Evolutionary conservation across 2,888 invertebrate genomes (phyloP).

Genomic region (Clusia tigrina): DNA sequence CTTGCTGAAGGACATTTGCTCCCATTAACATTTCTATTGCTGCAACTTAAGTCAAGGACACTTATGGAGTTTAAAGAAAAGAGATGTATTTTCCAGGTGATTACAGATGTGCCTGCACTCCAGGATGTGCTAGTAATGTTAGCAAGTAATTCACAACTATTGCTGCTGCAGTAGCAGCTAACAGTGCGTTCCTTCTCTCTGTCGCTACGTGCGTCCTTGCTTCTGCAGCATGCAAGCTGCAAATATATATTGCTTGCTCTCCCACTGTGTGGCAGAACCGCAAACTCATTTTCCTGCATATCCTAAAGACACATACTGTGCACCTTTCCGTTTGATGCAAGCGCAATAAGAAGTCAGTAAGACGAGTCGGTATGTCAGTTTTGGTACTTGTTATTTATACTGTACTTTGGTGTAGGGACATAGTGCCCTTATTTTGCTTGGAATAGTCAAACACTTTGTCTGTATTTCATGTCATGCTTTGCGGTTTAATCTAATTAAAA

Average conservation of each 20-base stretch:
- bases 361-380: too few species aligned
- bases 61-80: too few species aligned
- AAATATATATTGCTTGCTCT: constrained; percentile 2
- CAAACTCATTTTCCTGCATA: constrained; percentile 43
- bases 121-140: neutral
- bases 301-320: neutral
- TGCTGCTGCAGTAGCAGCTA: constrained; percentile 38
- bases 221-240: neutral
- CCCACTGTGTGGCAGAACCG: constrained; percentile 38
- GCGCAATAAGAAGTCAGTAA: too few species aligned
- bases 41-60: too few species aligned
- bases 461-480: constrained; percentile 46
- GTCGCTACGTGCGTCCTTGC: neutral
- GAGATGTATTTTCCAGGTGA: too few species aligned
- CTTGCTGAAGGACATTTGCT: too few species aligned
- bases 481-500: constrained; percentile 55
- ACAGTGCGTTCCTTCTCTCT: neutral
- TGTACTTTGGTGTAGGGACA: neutral
- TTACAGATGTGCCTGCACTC: too few species aligned
- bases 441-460: too few species aligned
- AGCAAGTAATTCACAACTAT: constrained; percentile 48
- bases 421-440: too few species aligned
- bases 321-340: too few species aligned
- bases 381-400: constrained; percentile 26
- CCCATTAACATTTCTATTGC: too few species aligned